Conservation (phyloP, 2,888 invertebrate species). For the Cryptophagus acutangulus region DNA sequence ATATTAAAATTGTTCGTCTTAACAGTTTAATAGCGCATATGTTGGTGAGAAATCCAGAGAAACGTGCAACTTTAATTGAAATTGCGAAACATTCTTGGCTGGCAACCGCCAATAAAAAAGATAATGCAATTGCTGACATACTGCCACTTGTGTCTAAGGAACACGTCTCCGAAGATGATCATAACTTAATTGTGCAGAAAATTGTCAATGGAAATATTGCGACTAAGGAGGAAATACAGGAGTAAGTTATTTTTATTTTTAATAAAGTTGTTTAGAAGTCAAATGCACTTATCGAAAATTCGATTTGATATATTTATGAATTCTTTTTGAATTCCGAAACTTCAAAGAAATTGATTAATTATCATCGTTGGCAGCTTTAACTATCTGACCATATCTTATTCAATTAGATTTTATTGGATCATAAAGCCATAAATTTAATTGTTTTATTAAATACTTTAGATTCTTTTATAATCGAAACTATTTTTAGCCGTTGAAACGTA, state of each 20-base stretch:
- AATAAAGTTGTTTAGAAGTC: background rate
- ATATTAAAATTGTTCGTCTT: constrained; percentile 17
- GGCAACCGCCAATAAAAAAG: constrained; percentile 50
- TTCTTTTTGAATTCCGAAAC: too few relatives aligned
- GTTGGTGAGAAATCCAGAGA: constrained; percentile 90
- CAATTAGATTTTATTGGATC: too few relatives aligned
- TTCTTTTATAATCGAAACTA: too few relatives aligned
- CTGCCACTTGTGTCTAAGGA: constrained; percentile 84
- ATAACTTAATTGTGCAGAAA: constrained; percentile 84
- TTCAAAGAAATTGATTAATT: too few relatives aligned
- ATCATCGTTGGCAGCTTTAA: too few relatives aligned
- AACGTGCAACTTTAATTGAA: constrained; percentile 80
- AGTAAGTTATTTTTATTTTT: constrained; percentile 62
- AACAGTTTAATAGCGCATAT: constrained; percentile 82
- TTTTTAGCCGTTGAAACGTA: too few relatives aligned
- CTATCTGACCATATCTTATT: too few relatives aligned
- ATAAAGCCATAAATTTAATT: too few relatives aligned
- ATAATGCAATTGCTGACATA: constrained; percentile 52
- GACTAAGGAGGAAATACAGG: constrained; percentile 87
- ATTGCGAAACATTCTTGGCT: constrained; percentile 87
- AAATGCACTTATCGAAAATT: too few relatives aligned
- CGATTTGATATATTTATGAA: too few relatives aligned
- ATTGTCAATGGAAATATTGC: constrained; percentile 96
- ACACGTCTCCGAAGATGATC: constrained; percentile 88
- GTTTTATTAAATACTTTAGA: too few relatives aligned